A percentile compares a stretch with the other conserved stretches of the same genome.
Evolutionary conservation across 2,888 invertebrate species (phyloP).

Genomic region (Athalia rosae): DNA sequence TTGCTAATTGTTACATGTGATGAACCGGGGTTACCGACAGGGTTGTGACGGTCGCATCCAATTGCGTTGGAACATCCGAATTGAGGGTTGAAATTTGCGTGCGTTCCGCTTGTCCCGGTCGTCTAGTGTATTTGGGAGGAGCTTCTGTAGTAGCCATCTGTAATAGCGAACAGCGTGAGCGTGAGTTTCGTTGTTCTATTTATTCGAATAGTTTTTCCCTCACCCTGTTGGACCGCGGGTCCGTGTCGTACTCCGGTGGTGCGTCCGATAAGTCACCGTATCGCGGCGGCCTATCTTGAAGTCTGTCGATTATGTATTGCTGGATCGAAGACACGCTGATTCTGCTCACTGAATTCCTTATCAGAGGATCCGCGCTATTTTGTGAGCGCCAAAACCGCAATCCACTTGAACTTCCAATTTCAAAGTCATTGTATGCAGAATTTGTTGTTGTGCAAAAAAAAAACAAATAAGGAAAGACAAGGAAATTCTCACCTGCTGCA

Average conservation of each 20-base stretch:
- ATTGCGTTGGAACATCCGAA: not conserved
- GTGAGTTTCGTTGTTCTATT: not conserved
- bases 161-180: not conserved
- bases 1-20: too few species aligned
- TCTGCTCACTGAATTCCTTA: conserved; percentile 41
- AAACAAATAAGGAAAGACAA: not conserved
- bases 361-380: not conserved
- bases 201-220: not conserved
- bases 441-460: not conserved
- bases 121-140: conserved; percentile 54
- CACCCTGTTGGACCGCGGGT: conserved; percentile 49
- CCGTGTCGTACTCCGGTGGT: conserved; percentile 61
- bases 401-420: conserved; percentile 13
- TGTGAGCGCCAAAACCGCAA: not conserved
- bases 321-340: conserved; percentile 57
- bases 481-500: conserved; percentile 53
- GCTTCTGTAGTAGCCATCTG: conserved; percentile 51
- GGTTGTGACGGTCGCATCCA: too few species aligned
- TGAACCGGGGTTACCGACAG: too few species aligned
- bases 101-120: not conserved
- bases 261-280: conserved; percentile 62
- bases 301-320: conserved; percentile 55
- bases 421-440: too few species aligned
- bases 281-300: conserved; percentile 65
- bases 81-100: not conserved